Conservation (phyloP, 2,797 vertebrate genomes). For the Cynodonichthys magdalenae region DNA sequence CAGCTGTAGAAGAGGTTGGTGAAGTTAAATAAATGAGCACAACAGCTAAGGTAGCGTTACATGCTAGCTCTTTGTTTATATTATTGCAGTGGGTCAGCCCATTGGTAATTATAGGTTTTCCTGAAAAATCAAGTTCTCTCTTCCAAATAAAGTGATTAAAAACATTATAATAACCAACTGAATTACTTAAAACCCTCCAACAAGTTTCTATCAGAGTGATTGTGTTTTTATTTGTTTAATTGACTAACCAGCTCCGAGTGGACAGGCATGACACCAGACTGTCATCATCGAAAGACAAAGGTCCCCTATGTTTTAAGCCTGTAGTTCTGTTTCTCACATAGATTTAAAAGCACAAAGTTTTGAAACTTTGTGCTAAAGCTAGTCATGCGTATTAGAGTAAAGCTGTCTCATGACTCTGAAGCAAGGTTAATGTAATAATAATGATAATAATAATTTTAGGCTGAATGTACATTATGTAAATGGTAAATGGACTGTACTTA, state of each 20-base stretch:
- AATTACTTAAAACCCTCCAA: not conserved
- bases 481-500: too few species aligned
- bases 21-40: not conserved
- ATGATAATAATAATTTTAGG: too few species aligned
- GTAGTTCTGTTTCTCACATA: not conserved
- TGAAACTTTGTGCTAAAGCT: too few species aligned
- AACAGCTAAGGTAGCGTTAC: not conserved
- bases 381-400: not conserved
- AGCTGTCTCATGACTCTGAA: not conserved
- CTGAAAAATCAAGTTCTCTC: not conserved
- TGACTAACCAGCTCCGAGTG: constrained; percentile 43
- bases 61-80: constrained; percentile 15
- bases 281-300: constrained; percentile 49
- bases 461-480: too few species aligned
- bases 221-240: not conserved
- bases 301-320: constrained; percentile 40
- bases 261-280: constrained; percentile 43
- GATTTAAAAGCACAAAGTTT: not conserved
- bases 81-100: not conserved
- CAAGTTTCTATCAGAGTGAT: not conserved
- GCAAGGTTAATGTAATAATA: not conserved
- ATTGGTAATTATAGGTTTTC: not conserved
- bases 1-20: constrained; percentile 84
- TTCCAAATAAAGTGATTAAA: not conserved
- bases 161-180: not conserved